phyloP scores from a whole-genome alignment of 2,113 vertebrate genomes.

The Antechinus flavipes region DNA sequence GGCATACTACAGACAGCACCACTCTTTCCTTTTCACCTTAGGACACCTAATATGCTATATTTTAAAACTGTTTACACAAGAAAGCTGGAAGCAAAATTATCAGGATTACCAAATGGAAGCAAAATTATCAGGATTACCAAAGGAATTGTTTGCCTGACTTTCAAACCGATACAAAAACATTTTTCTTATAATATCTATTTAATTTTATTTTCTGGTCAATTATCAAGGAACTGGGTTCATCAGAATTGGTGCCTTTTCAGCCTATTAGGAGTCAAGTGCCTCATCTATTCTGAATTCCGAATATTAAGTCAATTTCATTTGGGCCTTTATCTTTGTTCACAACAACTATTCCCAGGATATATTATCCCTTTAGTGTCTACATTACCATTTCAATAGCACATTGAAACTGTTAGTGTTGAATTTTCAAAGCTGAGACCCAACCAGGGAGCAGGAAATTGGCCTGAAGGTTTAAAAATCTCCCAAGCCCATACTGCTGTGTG shows the following conservation, averaged over 20 bases:
- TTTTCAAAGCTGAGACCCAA: slow-evolving; percentile 26
- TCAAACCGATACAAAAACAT: neutral
- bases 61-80: neutral
- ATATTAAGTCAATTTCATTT: neutral
- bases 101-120: neutral
- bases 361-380: neutral
- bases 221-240: neutral
- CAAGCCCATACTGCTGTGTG: neutral
- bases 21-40: neutral
- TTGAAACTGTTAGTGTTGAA: neutral
- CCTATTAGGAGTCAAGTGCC: neutral
- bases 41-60: neutral
- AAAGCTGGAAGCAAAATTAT: neutral
- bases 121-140: neutral
- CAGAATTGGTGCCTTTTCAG: neutral
- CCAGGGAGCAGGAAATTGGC: neutral
- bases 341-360: neutral
- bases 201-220: neutral
- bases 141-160: neutral
- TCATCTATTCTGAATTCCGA: slow-evolving; percentile 11
- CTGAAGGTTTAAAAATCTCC: neutral
- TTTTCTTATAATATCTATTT: neutral
- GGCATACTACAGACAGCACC: neutral
- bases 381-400: slow-evolving; percentile 26
- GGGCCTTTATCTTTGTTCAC: neutral